Base-by-base conservation (phyloP, 2,797 vertebrate species). In the Rhincodon typus region DNA sequence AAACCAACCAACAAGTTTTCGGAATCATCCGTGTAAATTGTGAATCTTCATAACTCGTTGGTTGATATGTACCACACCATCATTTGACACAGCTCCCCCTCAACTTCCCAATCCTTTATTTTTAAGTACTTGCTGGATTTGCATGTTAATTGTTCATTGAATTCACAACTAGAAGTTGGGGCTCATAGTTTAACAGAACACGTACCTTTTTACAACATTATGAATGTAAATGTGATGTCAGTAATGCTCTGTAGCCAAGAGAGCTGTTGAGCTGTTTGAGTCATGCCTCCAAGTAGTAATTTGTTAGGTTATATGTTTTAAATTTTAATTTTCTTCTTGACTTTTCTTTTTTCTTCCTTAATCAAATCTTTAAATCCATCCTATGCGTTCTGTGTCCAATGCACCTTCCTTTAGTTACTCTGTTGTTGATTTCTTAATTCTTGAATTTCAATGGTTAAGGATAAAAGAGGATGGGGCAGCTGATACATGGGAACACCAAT, bases 81-180 rank as follows among this genome's bases (percentile, higher is more conserved):
- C 15, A 3, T 38, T 91, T 62, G 6, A 17, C 17, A 17, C 86
- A 30, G 8, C 57, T n/a, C 15, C 0, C 57, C 57, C 88, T 38
- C 3, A 91, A 62, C 17, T 57, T 91, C 57, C 30, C 46, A 5
- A 7, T 62, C 57, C 57, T 62, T 66, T 62, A n/a, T 38, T 66
- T 91, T 91, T 91, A 91, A 66, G 88, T 66, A 91, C 88, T 38
- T 91, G 88, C 30, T 91, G 88, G 34, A 91, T 91, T 66, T 91
- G 88, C 30, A 62, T 62, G n/a, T 91, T 90, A 62, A 91, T 91
- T 66, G 57, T 8, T 30, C 4, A 8, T n/a, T 91, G 19, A n/a
- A 34, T 42, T 84, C 38, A 84, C 38, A 15, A 25, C 27, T 34
- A 15, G 25, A 88, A 53, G 86, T 88, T 57, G 57, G 25, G 86